phyloP scores from a whole-genome alignment of 2,113 vertebrate species.

The Chlorodrepanis virens region DNA sequence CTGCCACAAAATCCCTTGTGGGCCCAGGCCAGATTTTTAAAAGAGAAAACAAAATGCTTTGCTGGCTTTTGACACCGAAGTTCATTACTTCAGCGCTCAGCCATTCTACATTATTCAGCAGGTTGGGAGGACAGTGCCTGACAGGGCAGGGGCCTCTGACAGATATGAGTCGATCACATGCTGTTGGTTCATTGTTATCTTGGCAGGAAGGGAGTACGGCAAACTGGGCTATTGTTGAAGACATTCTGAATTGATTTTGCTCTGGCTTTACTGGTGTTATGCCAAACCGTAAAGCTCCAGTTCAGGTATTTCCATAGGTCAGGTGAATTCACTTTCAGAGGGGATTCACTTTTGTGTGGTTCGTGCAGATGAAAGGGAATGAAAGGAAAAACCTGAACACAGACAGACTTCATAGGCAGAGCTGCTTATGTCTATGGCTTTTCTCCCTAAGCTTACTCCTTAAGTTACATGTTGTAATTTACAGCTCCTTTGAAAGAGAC shows the following conservation, averaged over 20 bases:
- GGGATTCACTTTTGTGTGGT: background rate
- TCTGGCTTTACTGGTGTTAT: background rate
- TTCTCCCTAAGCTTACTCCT: background rate
- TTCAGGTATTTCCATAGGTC: background rate
- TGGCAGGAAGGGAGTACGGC: slow-evolving; percentile 13
- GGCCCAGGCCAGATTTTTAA: background rate
- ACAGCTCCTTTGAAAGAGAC: background rate
- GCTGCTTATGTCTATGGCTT: background rate
- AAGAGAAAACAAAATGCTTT: slow-evolving; percentile 49
- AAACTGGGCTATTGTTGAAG: slow-evolving; percentile 29
- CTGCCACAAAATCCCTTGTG: slow-evolving; percentile 1
- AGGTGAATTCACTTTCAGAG: background rate
- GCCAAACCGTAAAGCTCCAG: background rate
- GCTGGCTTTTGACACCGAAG: slow-evolving; percentile 43
- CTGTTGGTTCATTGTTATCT: slow-evolving; percentile 43
- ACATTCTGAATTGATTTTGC: background rate
- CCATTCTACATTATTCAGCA: slow-evolving; percentile 63
- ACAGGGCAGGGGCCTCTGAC: slow-evolving; percentile 35
- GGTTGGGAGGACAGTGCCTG: slow-evolving; percentile 36
- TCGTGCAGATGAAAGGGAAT: background rate
- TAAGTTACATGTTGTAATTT: background rate
- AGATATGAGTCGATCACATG: slow-evolving; percentile 21
- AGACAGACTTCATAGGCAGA: background rate
- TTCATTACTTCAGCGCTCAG: slow-evolving; percentile 42
- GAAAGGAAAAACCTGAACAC: background rate